Evolutionary conservation across 2,113 vertebrate species (phyloP).

Genomic region (Lampris megalopsis): DNA sequence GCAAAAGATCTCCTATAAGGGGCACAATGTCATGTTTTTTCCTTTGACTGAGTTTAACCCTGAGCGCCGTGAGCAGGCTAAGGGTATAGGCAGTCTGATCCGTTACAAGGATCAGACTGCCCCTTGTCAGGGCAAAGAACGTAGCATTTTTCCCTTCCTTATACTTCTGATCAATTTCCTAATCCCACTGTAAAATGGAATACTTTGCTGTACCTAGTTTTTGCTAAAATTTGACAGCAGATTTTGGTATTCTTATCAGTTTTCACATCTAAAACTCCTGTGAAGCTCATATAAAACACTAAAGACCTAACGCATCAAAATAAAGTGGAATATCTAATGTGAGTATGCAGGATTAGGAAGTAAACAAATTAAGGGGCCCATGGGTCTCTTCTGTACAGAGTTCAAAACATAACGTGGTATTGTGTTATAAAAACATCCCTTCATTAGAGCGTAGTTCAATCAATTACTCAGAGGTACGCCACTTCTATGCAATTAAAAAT

Average conservation of each 20-base stretch:
- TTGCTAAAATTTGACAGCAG: background rate
- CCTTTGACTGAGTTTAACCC: constrained; percentile 36
- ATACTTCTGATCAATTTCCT: constrained; percentile 18
- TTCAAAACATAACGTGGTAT: background rate
- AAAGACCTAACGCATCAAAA: too few species aligned
- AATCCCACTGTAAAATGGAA: constrained; percentile 25
- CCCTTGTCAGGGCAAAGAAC: constrained; percentile 37
- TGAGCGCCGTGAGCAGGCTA: constrained; percentile 58
- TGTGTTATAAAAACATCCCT: constrained; percentile 25
- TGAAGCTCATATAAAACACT: too few species aligned
- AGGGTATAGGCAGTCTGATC: constrained; percentile 34
- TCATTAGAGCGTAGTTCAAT: constrained; percentile 21
- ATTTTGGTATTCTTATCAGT: constrained; percentile 2
- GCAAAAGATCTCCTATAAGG: constrained; percentile 62
- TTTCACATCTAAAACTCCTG: constrained; percentile 4
- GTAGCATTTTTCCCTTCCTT: constrained; percentile 26
- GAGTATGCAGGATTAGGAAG: too few species aligned
- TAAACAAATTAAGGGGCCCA: too few species aligned
- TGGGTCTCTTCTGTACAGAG: too few species aligned
- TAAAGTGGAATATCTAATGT: too few species aligned
- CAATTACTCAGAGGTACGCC: constrained; percentile 29
- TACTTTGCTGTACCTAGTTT: constrained; percentile 1
- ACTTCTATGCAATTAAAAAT: background rate
- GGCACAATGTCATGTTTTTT: constrained; percentile 69
- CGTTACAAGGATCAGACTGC: too few species aligned